These are phyloP conservation scores for Callithrix jacchus DNA, from an alignment of 2,113 vertebrate species.

Conservation along the genomic window DNA sequence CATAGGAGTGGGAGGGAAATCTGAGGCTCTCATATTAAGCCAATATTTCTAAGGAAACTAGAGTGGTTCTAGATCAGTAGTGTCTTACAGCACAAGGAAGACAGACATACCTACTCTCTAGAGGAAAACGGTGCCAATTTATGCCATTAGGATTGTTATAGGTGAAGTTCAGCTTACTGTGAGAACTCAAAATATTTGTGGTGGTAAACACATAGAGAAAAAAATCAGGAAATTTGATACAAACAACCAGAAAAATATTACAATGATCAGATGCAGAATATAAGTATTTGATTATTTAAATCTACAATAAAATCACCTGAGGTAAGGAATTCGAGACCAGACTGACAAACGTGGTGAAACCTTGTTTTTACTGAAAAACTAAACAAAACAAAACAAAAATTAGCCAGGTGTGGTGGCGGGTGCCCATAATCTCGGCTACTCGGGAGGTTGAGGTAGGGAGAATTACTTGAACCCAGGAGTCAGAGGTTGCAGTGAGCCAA, in stretches of 20 bases:
- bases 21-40: not conserved
- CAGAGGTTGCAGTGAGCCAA: too few species aligned
- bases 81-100: not conserved
- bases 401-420: too few species aligned
- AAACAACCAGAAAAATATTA: not conserved
- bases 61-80: not conserved
- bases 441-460: too few species aligned
- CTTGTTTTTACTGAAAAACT: too few species aligned
- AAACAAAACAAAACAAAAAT: too few species aligned
- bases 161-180: not conserved
- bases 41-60: not conserved
- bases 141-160: not conserved
- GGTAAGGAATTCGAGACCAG: too few species aligned
- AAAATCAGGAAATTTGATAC: not conserved
- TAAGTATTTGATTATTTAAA: not conserved
- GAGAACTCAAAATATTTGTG: not conserved
- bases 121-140: not conserved
- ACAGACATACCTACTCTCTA: not conserved
- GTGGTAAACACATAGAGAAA: not conserved
- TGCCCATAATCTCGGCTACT: too few species aligned
- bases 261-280: not conserved
- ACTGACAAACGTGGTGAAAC: too few species aligned
- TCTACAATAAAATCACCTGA: not conserved
- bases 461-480: too few species aligned
- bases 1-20: not conserved